Conservation (phyloP, 2,113 vertebrate species). For the Chaetorhynchus papuensis region DNA sequence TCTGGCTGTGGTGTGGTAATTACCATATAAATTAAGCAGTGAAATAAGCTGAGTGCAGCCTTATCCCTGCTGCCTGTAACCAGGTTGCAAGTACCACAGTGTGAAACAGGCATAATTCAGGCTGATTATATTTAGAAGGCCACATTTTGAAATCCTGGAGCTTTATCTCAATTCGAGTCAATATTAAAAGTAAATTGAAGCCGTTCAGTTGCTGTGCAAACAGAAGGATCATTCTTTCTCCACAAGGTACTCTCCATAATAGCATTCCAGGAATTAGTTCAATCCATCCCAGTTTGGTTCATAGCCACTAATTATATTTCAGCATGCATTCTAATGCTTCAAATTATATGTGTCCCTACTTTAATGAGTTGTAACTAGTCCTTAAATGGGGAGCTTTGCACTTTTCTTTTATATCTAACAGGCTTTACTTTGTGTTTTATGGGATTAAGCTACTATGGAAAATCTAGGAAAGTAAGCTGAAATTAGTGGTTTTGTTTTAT, state of each 20-base stretch:
- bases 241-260: slow-evolving; percentile 42
- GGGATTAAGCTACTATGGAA: slow-evolving; percentile 58
- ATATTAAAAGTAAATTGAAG: slow-evolving; percentile 72
- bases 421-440: slow-evolving; percentile 60
- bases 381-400: slow-evolving; percentile 62
- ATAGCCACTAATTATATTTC: slow-evolving; percentile 70
- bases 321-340: slow-evolving; percentile 62
- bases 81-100: slow-evolving; percentile 45
- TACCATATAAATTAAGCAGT: slow-evolving; percentile 79
- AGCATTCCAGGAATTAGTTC: slow-evolving; percentile 70
- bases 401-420: slow-evolving; percentile 60
- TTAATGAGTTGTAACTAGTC: slow-evolving; percentile 72
- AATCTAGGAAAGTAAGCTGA: slow-evolving; percentile 4
- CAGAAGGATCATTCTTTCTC: slow-evolving; percentile 75
- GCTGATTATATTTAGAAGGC: slow-evolving; percentile 44
- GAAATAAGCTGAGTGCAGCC: slow-evolving; percentile 61
- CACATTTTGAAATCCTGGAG: slow-evolving; percentile 48
- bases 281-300: slow-evolving; percentile 69
- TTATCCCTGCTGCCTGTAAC: slow-evolving; percentile 59
- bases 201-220: slow-evolving; percentile 68
- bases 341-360: slow-evolving; percentile 67
- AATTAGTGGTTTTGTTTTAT: background rate
- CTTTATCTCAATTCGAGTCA: slow-evolving; percentile 66
- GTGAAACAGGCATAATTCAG: slow-evolving; percentile 65
- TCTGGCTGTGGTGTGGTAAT: slow-evolving; percentile 69